These are phyloP conservation scores for Sebastes itinus DNA, from an alignment of 2,797 vertebrate species.

Conservation along the genomic window DNA sequence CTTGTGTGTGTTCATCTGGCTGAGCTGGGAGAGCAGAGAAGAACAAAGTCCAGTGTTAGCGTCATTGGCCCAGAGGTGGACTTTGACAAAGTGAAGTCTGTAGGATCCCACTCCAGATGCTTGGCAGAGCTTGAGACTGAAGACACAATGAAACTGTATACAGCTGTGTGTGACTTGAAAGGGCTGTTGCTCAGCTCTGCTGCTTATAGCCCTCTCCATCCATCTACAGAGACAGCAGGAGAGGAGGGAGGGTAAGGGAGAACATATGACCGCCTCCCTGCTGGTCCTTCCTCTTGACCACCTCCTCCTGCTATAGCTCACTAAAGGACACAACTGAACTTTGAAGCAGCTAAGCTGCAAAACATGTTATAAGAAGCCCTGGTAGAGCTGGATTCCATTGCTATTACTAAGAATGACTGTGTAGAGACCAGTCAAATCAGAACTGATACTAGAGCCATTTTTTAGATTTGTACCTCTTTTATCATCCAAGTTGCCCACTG, in stretches of 20 bases:
- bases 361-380: too few species aligned
- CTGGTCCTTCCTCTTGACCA: background rate
- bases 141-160: background rate
- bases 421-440: too few species aligned
- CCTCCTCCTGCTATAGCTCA: background rate
- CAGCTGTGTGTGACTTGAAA: background rate
- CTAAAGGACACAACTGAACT: background rate
- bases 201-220: background rate
- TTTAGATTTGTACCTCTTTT: too few species aligned
- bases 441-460: too few species aligned
- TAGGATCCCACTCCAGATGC: background rate
- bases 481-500: too few species aligned
- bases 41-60: conserved; percentile 62
- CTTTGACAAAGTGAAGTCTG: background rate
- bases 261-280: background rate
- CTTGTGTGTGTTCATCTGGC: conserved; percentile 76
- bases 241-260: background rate
- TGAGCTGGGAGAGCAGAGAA: conserved; percentile 54
- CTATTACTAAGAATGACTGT: too few species aligned
- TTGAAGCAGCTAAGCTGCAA: too few species aligned
- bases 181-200: too few species aligned
- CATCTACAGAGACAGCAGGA: background rate
- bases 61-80: background rate
- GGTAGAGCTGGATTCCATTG: too few species aligned
- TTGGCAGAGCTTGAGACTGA: background rate